Evolutionary conservation across 2,113 vertebrate species (phyloP).

Genomic region (Pygoscelis adeliae): DNA sequence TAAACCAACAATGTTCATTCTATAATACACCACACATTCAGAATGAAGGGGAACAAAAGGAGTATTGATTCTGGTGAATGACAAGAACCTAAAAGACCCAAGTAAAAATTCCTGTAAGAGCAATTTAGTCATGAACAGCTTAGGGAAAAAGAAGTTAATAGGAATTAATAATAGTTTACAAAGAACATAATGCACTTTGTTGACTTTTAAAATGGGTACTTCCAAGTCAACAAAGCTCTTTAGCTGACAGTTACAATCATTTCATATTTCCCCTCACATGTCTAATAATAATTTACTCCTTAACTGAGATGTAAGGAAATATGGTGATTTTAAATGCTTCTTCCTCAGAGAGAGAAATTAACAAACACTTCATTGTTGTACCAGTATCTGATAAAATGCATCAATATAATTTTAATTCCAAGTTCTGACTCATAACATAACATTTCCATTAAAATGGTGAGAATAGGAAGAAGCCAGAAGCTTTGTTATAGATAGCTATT

Average conservation of each 20-base stretch:
- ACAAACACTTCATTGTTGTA: not conserved
- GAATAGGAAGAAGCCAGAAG: not conserved
- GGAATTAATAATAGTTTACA: not conserved
- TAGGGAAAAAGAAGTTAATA: conserved; percentile 3
- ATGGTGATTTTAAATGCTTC: not conserved
- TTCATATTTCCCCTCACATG: not conserved
- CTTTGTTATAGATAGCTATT: not conserved
- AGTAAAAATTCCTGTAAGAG: conserved; percentile 29
- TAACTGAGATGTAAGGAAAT: not conserved
- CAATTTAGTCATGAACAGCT: conserved; percentile 31
- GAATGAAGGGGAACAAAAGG: conserved; percentile 37
- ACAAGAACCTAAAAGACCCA: conserved; percentile 23
- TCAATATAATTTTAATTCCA: not conserved
- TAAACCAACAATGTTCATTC: conserved; percentile 17
- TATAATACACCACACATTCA: not conserved
- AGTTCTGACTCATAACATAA: not conserved
- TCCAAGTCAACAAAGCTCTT: not conserved
- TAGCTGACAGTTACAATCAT: not conserved
- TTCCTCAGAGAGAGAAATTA: not conserved
- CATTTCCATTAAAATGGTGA: not conserved
- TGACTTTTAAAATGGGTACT: conserved; percentile 16
- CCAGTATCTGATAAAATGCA: not conserved
- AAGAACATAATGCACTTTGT: not conserved
- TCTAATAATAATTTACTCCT: not conserved
- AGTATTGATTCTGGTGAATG: conserved; percentile 36